Conservation (phyloP, 2,113 vertebrate species). For the Siniperca knerii region DNA sequence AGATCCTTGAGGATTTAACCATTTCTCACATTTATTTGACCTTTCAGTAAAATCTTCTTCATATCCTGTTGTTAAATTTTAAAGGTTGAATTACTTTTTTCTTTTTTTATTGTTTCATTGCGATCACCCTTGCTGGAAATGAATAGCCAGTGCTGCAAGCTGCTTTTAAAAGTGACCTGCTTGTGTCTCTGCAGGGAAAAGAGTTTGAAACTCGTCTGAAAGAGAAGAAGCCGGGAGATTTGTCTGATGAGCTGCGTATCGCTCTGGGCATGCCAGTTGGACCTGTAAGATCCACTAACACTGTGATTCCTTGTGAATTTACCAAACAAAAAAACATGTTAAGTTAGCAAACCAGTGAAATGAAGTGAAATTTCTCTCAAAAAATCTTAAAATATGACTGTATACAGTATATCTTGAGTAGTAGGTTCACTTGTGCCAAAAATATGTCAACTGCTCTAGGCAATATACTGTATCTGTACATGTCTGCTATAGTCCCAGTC, state of each 20-base stretch:
- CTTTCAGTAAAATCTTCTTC: neutral
- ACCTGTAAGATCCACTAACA: constrained; percentile 82
- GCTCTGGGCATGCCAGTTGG: constrained; percentile 95
- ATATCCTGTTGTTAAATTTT: neutral
- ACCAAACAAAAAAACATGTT: neutral
- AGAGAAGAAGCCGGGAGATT: constrained; percentile 95
- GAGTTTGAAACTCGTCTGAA: constrained; percentile 95
- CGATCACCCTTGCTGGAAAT: neutral
- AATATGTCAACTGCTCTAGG: neutral
- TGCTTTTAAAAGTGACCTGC: neutral
- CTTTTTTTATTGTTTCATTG: neutral
- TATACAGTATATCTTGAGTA: neutral
- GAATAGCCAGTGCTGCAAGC: neutral
- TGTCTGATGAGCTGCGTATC: constrained; percentile 92
- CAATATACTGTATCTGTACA: neutral
- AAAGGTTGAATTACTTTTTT: neutral
- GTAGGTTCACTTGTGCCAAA: neutral
- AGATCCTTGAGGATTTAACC: neutral
- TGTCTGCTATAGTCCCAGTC: neutral
- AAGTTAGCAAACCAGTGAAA: neutral
- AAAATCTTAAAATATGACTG: neutral
- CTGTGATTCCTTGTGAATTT: neutral
- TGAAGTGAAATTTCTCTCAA: neutral
- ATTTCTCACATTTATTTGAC: neutral
- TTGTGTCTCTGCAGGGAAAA: constrained; percentile 86